Evolutionary conservation across 2,113 vertebrate genomes (phyloP), one percentile per base, ranked within the genome.

Genomic region (Tiliqua scincoides): DNA sequence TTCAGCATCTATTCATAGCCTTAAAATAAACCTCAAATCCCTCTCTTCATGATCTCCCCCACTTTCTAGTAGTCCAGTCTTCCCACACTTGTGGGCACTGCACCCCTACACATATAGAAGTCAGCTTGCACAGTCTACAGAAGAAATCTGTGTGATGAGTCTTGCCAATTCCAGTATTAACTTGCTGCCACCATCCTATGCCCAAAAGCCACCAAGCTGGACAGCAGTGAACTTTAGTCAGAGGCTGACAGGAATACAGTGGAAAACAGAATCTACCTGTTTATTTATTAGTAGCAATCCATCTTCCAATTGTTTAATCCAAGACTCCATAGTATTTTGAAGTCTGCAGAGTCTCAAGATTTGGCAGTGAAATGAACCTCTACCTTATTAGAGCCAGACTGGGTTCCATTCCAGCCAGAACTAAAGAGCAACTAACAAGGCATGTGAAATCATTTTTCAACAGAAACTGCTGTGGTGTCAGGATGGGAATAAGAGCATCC

Each of bases 261-360:
- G 15, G 6, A 85, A 85, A 78, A 63, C 25, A 85, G 63, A 78
- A 73, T 73, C 77, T 85, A 79, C 76, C 76, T 80, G 85, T 86
- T 80, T 80, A 80, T 54, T 72, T 80, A 48, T 61, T 48, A 57
- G 40, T 71, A 83, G 37, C n/a, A 75, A 48, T 77, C 62, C 54
- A 52, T 77, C 80, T 87, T 87, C 40, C 54, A 63, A 71, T 83
- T 87, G 67, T 83, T 87, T 87, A 83, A 78, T 83, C 48, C 40
- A 75, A 87, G 79, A 48, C 48, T 61, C 40, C 52, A 71, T 83
- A 30, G n/a, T 83, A 79, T 78, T 83, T 74, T 83, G 65, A 83
- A 78, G 86, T 62, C 86, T 78, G 86, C 74, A 78, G 37, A 83
- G 75, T 23, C 82, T 87, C 86, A 87, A 61, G 54, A 63, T 61